phyloP scores from a whole-genome alignment of 2,797 vertebrate genomes.

The Hoplostethus mediterraneus region DNA sequence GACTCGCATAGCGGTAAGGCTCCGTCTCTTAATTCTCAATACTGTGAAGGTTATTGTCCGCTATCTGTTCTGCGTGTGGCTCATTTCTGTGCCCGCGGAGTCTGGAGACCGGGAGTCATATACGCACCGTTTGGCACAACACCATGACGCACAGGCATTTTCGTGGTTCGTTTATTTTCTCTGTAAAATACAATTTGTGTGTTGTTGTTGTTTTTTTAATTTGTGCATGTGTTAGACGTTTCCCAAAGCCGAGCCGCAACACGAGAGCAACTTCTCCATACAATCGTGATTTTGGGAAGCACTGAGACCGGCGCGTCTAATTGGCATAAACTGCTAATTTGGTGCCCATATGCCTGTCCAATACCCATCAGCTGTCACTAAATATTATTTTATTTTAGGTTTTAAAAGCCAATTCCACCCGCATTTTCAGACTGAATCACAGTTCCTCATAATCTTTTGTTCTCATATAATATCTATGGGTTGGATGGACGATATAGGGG shows the following conservation, averaged over 20 bases:
- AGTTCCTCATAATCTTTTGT: slow-evolving; percentile 42
- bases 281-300: slow-evolving; percentile 24
- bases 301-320: slow-evolving; percentile 27
- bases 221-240: not conserved
- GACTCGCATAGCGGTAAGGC: slow-evolving; percentile 88
- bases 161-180: not conserved
- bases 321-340: slow-evolving; percentile 31
- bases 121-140: slow-evolving; percentile 59
- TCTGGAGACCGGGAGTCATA: slow-evolving; percentile 29
- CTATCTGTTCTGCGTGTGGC: slow-evolving; percentile 8
- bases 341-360: no score
- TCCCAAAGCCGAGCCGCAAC: slow-evolving; percentile 34
- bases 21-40: not conserved
- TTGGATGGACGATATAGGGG: slow-evolving; percentile 55
- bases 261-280: slow-evolving; percentile 53
- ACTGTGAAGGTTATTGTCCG: not conserved
- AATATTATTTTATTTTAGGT: not conserved
- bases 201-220: not conserved
- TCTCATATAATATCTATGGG: slow-evolving; percentile 25
- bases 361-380: not conserved
- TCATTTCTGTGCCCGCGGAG: not conserved
- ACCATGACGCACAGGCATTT: slow-evolving; percentile 36
- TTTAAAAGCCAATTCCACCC: not conserved
- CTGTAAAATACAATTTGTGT: not conserved
- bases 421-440: not conserved